Conservation (phyloP, 2,113 vertebrate genomes). For the Ia io region DNA sequence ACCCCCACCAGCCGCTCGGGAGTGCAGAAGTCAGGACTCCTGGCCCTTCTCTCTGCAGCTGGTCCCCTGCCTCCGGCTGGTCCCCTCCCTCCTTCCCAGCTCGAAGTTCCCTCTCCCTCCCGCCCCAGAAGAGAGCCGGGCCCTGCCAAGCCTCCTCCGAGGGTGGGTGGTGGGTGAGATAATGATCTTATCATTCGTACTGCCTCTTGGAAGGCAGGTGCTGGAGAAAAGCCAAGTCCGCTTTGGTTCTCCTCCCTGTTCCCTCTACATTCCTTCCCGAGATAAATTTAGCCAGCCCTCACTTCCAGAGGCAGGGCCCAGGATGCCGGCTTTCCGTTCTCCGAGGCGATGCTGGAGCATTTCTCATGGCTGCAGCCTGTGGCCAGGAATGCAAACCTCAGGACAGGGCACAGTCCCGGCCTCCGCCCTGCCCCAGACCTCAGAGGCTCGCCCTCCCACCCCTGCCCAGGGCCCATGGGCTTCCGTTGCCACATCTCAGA, state of each 20-base stretch:
- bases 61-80: background rate
- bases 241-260: constrained; percentile 68
- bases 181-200: constrained; percentile 58
- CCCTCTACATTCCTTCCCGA: constrained; percentile 40
- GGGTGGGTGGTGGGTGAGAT: constrained; percentile 65
- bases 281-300: constrained; percentile 70
- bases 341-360: background rate
- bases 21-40: background rate
- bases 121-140: background rate
- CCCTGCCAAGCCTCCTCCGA: constrained; percentile 50
- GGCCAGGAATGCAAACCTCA: background rate
- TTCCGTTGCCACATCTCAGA: background rate
- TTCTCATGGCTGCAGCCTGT: background rate
- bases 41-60: background rate
- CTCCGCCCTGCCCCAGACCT: background rate
- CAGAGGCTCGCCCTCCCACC: accelerated
- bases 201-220: constrained; percentile 76
- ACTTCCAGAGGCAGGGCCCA: background rate
- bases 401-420: background rate
- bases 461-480: background rate
- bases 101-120: background rate
- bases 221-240: constrained; percentile 68
- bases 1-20: background rate
- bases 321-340: constrained; percentile 4
- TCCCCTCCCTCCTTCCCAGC: background rate